Evolutionary conservation across 2,888 invertebrate species (phyloP), one percentile per base, ranked within the genome.

Genomic region (Anoncus sp.): DNA sequence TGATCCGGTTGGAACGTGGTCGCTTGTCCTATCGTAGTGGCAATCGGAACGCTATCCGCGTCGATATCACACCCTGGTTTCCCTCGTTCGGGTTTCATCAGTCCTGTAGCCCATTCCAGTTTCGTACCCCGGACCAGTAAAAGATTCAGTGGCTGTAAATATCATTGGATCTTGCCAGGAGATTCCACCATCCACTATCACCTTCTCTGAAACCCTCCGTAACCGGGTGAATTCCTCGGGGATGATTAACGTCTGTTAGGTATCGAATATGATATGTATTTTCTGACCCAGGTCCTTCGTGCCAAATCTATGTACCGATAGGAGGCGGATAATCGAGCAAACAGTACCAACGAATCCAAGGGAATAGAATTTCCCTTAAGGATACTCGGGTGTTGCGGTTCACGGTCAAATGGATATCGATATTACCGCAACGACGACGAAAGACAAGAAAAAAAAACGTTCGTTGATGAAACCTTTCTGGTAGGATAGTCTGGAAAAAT

Each of bases 1-100:
- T 5, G 31, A 31, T 31, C 7, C n/a, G n/a, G 31, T 31, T 7
- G 31, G 85, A 83, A 83, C 82, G 83, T 85, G 85, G 85, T 86
- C 83, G 82, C 72, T 76, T 67, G 78, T 40, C 69, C 71, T 80
- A 82, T 83, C 82, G 67, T 38, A 51, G 55, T 51, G 71, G 47
- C 80, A 65, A 80, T 80, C 80, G 47, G 51, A 47, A 22, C 31
- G 10, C 55, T 5, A 31, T 63, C 49, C 55, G 53, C 51, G 22
- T 67, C 73, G 76, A 73, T 72, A 31, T 62, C 38, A 31, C 38
- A 57, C 22, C 62, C 40, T 55, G 40, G 18, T 67, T 66, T 66
- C 57, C 71, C 66, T 71, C 66, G 53, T 43, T 45, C 57, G 45
- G 31, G n/a, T 7, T 31, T 7, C 31, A 31, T 31, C 31, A 7